Conservation (phyloP, 2,113 vertebrate species). For the Theropithecus gelada region DNA sequence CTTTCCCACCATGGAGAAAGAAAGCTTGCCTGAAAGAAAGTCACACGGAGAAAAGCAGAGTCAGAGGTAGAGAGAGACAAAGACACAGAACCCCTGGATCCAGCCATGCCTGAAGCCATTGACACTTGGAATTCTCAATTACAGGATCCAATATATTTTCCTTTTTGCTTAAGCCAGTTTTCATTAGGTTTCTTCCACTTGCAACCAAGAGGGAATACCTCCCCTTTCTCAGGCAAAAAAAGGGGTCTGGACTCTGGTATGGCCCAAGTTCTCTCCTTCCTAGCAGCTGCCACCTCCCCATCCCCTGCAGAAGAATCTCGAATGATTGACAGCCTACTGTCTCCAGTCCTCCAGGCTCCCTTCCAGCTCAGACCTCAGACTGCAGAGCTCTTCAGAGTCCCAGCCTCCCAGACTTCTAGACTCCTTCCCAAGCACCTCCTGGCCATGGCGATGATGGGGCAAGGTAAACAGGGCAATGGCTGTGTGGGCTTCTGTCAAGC, state of each 20-base stretch:
- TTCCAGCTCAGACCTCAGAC: neutral
- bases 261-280: neutral
- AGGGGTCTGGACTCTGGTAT: neutral
- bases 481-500: neutral
- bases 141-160: neutral
- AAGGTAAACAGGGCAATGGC: neutral
- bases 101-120: neutral
- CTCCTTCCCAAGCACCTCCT: neutral
- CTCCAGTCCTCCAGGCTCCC: neutral
- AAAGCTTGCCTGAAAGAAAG: neutral
- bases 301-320: neutral
- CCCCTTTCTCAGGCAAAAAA: neutral
- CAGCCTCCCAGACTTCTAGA: slow-evolving; percentile 39
- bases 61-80: neutral
- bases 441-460: neutral
- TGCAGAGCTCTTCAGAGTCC: neutral
- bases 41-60: neutral
- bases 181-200: neutral
- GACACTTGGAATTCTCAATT: neutral
- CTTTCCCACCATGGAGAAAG: neutral
- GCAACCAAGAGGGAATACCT: too few relatives aligned
- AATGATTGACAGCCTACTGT: too few relatives aligned
- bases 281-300: neutral
- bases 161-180: neutral
- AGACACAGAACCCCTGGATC: neutral